Evolutionary conservation across 2,797 vertebrate species (phyloP).

Genomic region (Cyclopterus lumpus): DNA sequence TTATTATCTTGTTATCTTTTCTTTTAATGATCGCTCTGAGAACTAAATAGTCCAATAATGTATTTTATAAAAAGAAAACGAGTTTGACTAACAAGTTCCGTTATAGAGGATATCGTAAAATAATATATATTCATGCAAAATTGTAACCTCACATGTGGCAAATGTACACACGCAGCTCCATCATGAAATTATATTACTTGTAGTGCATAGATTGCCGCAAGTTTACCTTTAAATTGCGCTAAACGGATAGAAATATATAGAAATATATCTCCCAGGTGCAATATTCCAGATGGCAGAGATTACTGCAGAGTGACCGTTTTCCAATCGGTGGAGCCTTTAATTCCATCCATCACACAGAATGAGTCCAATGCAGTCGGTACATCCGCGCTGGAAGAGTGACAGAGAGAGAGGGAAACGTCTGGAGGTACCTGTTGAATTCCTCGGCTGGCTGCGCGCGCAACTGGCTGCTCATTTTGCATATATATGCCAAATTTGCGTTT

Average conservation of each 20-base stretch:
- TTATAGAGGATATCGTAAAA: background rate
- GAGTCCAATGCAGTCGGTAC: conserved; percentile 26
- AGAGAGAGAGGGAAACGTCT: conserved; percentile 26
- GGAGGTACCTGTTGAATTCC: conserved; percentile 73
- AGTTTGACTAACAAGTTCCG: background rate
- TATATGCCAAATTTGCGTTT: conserved; percentile 76
- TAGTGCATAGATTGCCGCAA: too few relatives aligned
- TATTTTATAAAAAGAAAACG: background rate
- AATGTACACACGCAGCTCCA: background rate
- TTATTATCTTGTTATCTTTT: background rate
- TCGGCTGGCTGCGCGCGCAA: conserved; percentile 46
- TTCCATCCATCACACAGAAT: conserved; percentile 60
- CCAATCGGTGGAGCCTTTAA: conserved; percentile 23
- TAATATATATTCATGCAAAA: background rate
- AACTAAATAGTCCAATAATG: background rate
- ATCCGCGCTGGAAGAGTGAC: conserved; percentile 33
- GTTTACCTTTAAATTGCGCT: conserved; percentile 52
- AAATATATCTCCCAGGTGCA: conserved; percentile 28
- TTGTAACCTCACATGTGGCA: background rate
- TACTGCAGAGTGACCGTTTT: conserved; percentile 22
- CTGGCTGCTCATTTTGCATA: conserved; percentile 65
- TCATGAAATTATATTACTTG: background rate
- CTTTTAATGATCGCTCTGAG: background rate
- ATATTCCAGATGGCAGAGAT: conserved; percentile 37
- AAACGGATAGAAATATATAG: conserved; percentile 9